A percentile compares a stretch with the other conserved stretches of the same genome.
These are phyloP conservation scores for Synchiropus splendidus DNA, from an alignment of 2,113 vertebrate genomes.

Conservation along the genomic window DNA sequence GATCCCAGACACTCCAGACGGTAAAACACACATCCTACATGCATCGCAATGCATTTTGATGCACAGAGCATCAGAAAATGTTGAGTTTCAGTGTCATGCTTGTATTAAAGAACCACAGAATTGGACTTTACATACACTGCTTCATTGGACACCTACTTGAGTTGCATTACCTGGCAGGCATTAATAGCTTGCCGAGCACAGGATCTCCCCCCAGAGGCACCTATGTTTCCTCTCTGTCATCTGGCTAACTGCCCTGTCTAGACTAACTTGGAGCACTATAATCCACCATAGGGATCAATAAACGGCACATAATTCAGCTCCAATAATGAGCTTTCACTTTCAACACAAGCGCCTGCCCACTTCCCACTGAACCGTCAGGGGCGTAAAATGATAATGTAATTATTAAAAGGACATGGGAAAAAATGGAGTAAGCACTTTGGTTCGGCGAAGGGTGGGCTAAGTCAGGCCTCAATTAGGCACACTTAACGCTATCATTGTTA, in stretches of 20 bases:
- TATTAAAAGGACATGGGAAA: conserved; percentile 95
- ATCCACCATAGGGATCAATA: conserved; percentile 99
- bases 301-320: conserved; percentile 99
- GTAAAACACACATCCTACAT: conserved; percentile 41
- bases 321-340: conserved; percentile 99
- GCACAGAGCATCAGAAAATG: conserved; percentile 80
- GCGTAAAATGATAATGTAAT: conserved; percentile 99
- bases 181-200: conserved; percentile 96
- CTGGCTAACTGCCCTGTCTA: conserved; percentile 99
- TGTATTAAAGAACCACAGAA: conserved; percentile 64
- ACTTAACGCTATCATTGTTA: conserved; percentile 75
- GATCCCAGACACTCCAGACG: conserved; percentile 37
- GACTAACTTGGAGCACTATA: conserved; percentile 98
- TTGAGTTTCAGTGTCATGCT: conserved; percentile 80
- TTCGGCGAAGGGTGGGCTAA: conserved; percentile 61
- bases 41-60: neutral
- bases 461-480: conserved; percentile 65
- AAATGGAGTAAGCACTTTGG: conserved; percentile 92
- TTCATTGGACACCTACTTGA: conserved; percentile 99
- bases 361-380: conserved; percentile 78
- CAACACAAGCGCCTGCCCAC: conserved; percentile 92
- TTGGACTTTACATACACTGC: conserved; percentile 88
- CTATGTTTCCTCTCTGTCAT: conserved; percentile 98
- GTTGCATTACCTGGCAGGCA: conserved; percentile 99
- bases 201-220: conserved; percentile 85